Percentiles rank a stretch among this genome's conserved stretches.
Conservation (phyloP, 2,888 invertebrate species). For the Teleiodes luculella region DNA sequence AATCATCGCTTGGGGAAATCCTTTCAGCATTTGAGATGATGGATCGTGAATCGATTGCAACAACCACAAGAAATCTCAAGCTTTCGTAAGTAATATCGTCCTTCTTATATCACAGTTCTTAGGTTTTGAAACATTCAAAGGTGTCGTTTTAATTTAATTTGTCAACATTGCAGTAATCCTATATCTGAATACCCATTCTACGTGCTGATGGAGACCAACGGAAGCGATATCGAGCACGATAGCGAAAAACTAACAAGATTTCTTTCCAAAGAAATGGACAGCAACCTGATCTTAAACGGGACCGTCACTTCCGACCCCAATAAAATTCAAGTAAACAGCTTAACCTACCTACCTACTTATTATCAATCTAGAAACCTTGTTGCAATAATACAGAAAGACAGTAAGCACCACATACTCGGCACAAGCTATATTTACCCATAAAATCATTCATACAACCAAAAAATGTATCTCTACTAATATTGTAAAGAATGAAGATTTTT, state of each 20-base stretch:
- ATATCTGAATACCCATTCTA: constrained; percentile 87
- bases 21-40: constrained; percentile 98
- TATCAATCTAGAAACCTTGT: too few relatives aligned
- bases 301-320: constrained; percentile 90
- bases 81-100: constrained; percentile 62
- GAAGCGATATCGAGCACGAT: constrained; percentile 91
- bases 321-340: constrained; percentile 87
- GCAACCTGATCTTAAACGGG: constrained; percentile 87
- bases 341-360: too few relatives aligned
- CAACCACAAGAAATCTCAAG: constrained; percentile 79
- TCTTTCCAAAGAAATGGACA: constrained; percentile 84
- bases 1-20: constrained; percentile 89
- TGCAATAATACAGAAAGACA: too few relatives aligned
- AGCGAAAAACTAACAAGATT: constrained; percentile 91
- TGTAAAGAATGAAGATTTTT: too few relatives aligned
- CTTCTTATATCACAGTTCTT: too few relatives aligned
- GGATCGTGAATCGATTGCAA: constrained; percentile 85
- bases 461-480: too few relatives aligned
- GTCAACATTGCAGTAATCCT: constrained; percentile 65
- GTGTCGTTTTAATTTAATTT: not conserved
- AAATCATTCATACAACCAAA: too few relatives aligned
- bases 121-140: too few relatives aligned
- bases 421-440: too few relatives aligned
- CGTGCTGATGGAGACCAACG: constrained; percentile 91
- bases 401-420: too few relatives aligned